Evolutionary conservation across 1,140 invertebrate genomes (phyloP), one percentile per base, ranked within the genome.

Genomic region (Tribolium castaneum): DNA sequence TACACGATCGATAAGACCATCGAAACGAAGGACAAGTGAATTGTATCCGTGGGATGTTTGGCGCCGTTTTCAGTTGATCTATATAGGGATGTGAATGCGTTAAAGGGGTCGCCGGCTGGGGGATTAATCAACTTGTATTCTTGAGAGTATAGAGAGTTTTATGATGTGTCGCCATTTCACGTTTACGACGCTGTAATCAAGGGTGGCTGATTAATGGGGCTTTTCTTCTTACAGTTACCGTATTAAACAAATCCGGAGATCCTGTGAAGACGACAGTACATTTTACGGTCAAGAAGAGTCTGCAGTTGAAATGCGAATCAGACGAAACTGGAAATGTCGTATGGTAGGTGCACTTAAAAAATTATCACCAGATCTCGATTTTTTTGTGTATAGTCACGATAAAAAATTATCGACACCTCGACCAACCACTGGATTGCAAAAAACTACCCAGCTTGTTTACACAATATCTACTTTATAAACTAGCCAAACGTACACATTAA

Each of bases 11-110:
- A 66, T 66, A 66, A 66, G 59, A 35, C 59, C 12, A 66, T 66
- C 59, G 30, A 66, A 66, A 66, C 59, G 59, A 66, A 66, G 59
- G 59, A 66, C 59, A 66, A 66, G 59, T 66, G 54, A 66, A 66
- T 66, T 14, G 25, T 66, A 30, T 34, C 30, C 56, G 56, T 35
- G 59, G 59, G 59, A 66, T 66, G 25, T 66, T 66, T 66, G 59
- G 59, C 59, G 59, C 59, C 59, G 59, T 59, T 66, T 66, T 25
- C 30, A 35, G 25, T 66, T 59, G 16, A 6, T 59, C 0, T 59
- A 59, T 59, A 19, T 12, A 9, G 19, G 4, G 59, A 66, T 66
- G 45, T 66, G 59, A 66, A 66, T 66, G 59, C 12, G 59, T 66
- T 30, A 35, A 25, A 66, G 59, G 59, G 59, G 39, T 45, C 7